Evolutionary conservation across 1,140 invertebrate genomes (phyloP), one percentile per base, ranked within the genome.

Genomic region (Lordiphosa clarofinis): DNA sequence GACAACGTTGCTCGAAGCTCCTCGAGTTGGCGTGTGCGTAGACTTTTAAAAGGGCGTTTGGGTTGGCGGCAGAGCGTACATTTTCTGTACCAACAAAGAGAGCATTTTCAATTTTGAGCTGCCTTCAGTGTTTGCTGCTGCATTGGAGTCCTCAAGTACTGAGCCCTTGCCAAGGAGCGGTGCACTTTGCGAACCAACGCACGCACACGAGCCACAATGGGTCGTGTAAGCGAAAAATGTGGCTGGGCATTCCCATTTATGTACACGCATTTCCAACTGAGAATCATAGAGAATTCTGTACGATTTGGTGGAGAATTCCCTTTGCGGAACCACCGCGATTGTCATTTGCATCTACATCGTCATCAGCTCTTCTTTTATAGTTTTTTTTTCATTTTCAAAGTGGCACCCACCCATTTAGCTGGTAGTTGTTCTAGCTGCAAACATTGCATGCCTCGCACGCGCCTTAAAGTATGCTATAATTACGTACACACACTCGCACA

Each of bases 1-100:
- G 69, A 62, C 70, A 73, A 49, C 62, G 60, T 49, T 65, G 57
- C 73, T 71, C 24, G 42, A 47, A 76, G 73, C 73, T 37, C 33
- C 42, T 71, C 71, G 76, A 71, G 71, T 63, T 79, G 75, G 76
- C 76, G 75, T 79, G 75, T 79, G 75, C 75, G 66, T 79, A 81
- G 75, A 79, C 76, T 79, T 79, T 81, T 82, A 82, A 79, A 67
- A 62, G 6, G 67, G 64, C 55, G 36, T 67, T 37, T 24, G 36
- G 47, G 13, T 15, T 40, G 13, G 6, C 37, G 35, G 21, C 43
- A 39, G 21, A 40, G 43, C 43, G 24, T 49, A 31, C 28, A 31
- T 42, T 21, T 56, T 65, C 38, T 28, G 42, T 46, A n/a, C 28
- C 37, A 35, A 44, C 38, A 24, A 19, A 10, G 44, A 35, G 44